Evolutionary conservation across 2,888 invertebrate species (phyloP).

Genomic region (Polydrusus pterygomalis): DNA sequence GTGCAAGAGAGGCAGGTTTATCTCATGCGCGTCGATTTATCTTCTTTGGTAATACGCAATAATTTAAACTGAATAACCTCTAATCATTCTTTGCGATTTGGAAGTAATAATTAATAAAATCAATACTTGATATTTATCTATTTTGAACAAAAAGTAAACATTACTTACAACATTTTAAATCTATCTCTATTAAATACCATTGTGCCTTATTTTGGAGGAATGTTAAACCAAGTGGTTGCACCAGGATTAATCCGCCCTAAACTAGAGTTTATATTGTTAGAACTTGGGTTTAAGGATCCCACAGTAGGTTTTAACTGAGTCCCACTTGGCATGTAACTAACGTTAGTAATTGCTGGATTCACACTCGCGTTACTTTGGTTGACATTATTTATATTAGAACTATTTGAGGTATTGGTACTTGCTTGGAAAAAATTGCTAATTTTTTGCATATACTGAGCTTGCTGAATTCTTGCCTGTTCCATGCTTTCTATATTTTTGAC

Average conservation of each 20-base stretch:
- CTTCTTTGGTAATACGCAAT: too few species aligned
- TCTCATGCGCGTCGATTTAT: too few species aligned
- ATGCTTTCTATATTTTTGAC: constrained; percentile 64
- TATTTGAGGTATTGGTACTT: not conserved
- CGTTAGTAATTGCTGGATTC: not conserved
- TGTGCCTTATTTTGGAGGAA: not conserved
- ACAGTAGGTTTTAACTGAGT: not conserved
- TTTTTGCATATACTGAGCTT: constrained; percentile 41
- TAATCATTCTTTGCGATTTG: too few species aligned
- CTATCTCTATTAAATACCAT: not conserved
- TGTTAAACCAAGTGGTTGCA: constrained; percentile 2
- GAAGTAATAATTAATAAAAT: too few species aligned
- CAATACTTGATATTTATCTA: too few species aligned
- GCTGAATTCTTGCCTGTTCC: constrained; percentile 51
- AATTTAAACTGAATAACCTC: too few species aligned
- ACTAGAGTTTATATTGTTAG: not conserved
- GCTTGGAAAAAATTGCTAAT: constrained; percentile 29
- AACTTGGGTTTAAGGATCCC: not conserved
- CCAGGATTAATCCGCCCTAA: constrained; percentile 1
- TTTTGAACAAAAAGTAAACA: too few species aligned
- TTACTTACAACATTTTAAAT: not conserved
- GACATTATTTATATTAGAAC: not conserved
- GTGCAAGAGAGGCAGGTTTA: too few species aligned
- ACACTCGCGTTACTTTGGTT: not conserved
- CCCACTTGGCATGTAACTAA: not conserved